These are phyloP conservation scores for Alentia gelatinosa DNA, from an alignment of 2,888 invertebrate genomes.

Conservation along the genomic window DNA sequence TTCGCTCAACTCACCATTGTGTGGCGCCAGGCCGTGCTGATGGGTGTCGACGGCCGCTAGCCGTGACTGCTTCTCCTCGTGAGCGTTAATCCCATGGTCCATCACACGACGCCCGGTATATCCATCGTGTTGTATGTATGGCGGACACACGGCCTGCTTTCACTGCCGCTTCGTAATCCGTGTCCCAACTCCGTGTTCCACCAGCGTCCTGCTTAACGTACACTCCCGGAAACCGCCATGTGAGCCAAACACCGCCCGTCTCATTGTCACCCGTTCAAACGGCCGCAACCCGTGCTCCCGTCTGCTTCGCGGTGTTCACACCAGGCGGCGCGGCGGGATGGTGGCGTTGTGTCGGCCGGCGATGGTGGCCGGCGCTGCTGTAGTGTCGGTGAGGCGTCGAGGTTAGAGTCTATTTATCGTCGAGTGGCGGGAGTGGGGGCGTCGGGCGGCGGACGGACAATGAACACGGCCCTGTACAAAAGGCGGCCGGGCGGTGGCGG, in stretches of 20 bases:
- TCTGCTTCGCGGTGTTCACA: neutral
- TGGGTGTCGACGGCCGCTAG: neutral
- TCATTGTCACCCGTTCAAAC: neutral
- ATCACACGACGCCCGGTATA: neutral
- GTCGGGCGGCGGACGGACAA: too few species aligned
- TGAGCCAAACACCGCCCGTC: neutral
- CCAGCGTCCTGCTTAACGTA: neutral
- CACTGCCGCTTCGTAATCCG: neutral
- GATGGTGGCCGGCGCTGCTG: too few species aligned
- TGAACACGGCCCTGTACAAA: too few species aligned
- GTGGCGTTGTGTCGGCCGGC: too few species aligned
- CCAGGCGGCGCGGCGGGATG: neutral
- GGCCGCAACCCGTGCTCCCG: neutral
- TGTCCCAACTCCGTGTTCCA: neutral
- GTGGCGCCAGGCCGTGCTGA: neutral
- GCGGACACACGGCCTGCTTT: neutral
- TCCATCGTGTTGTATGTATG: too few species aligned
- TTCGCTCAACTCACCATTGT: neutral
- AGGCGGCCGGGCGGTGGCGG: too few species aligned
- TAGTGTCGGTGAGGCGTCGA: too few species aligned
- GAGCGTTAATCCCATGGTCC: neutral
- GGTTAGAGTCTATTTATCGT: too few species aligned
- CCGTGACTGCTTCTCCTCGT: neutral
- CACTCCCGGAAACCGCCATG: neutral
- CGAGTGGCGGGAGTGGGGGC: too few species aligned